phyloP scores from a whole-genome alignment of 2,888 invertebrate genomes.

The Erebia epiphron region DNA sequence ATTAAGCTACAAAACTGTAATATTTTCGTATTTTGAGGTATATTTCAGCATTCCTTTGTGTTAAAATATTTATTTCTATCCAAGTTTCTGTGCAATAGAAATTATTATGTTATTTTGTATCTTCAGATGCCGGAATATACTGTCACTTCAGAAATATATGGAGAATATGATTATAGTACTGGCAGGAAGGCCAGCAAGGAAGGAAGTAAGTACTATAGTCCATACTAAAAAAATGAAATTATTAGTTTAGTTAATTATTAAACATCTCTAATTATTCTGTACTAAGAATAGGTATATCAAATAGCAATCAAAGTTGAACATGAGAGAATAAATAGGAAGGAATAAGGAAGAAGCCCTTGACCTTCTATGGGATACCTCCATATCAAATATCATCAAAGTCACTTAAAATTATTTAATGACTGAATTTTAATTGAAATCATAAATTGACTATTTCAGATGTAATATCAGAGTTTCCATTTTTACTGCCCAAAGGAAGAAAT shows the following conservation, averaged over 20 bases:
- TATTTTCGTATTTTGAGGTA: conserved; percentile 5
- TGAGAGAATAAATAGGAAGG: too few species aligned
- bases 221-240: too few species aligned
- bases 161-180: conserved; percentile 85
- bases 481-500: conserved; percentile 69
- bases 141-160: conserved; percentile 89
- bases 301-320: too few species aligned
- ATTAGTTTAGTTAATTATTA: too few species aligned
- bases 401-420: too few species aligned
- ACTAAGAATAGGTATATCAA: too few species aligned
- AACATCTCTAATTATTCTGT: too few species aligned
- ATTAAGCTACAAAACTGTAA: conserved; percentile 1
- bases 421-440: neutral
- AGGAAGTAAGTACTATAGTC: conserved; percentile 68
- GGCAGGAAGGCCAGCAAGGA: conserved; percentile 66
- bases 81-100: neutral
- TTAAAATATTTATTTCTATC: neutral
- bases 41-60: neutral
- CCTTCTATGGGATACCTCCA: too few species aligned
- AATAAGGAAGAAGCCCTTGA: too few species aligned
- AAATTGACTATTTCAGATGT: conserved; percentile 80
- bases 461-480: conserved; percentile 87
- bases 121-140: conserved; percentile 80
- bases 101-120: neutral
- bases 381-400: too few species aligned